These are phyloP conservation scores for Neoaliturus tenellus DNA, from an alignment of 2,888 invertebrate genomes.

Conservation along the genomic window DNA sequence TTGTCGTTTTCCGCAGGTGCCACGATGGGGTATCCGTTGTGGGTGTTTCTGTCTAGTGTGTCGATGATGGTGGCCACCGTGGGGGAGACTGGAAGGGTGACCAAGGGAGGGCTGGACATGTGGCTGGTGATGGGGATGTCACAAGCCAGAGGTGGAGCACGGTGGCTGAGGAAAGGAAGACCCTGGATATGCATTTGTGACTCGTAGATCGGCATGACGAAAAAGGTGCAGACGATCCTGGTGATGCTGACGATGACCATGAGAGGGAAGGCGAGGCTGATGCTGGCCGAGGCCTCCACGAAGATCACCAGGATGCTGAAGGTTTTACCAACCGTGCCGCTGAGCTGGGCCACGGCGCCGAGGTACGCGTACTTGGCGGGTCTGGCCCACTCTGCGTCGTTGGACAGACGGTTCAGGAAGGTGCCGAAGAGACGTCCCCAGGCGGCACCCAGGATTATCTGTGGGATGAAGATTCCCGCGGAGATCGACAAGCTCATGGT, in stretches of 20 bases:
- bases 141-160: slow-evolving; percentile 62
- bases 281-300: slow-evolving; percentile 78
- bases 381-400: slow-evolving; percentile 69
- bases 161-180: slow-evolving; percentile 61
- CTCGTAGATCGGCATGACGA: slow-evolving; percentile 73
- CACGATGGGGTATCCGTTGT: slow-evolving; percentile 66
- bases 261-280: slow-evolving; percentile 78
- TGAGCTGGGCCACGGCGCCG: slow-evolving; percentile 77
- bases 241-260: slow-evolving; percentile 77
- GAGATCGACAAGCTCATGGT: slow-evolving; percentile 78
- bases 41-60: slow-evolving; percentile 55
- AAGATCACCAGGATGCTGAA: slow-evolving; percentile 79
- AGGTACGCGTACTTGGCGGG: slow-evolving; percentile 78
- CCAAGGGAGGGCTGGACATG: slow-evolving; percentile 59
- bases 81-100: slow-evolving; percentile 58
- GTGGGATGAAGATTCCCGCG: slow-evolving; percentile 79
- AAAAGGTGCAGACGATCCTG: slow-evolving; percentile 80
- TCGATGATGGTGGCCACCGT: slow-evolving; percentile 57
- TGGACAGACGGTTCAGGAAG: slow-evolving; percentile 68
- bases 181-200: slow-evolving; percentile 60
- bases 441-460: slow-evolving; percentile 77
- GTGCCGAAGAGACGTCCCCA: slow-evolving; percentile 78
- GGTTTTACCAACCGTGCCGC: slow-evolving; percentile 79
- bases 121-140: slow-evolving; percentile 63
- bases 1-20: background rate